Evolutionary conservation across 2,797 vertebrate species (phyloP), one percentile per base, ranked within the genome.

Genomic region (Ciconia nigra): DNA sequence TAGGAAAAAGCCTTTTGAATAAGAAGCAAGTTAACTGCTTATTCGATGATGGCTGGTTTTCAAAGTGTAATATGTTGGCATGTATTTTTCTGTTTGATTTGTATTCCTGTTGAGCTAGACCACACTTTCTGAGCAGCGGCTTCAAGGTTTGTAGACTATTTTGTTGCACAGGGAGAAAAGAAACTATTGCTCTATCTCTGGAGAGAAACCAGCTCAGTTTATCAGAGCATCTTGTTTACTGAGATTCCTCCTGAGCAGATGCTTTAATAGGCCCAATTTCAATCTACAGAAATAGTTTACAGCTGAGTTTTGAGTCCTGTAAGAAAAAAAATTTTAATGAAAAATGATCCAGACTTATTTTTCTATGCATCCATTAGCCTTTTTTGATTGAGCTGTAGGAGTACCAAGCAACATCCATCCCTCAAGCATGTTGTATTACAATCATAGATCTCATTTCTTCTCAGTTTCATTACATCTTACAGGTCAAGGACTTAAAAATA

Each of bases 41-140:
- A 89, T 82, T 47, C 39, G 3, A 6, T 78, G 58, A 87, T 89
- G 52, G 28, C 72, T 83, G 52, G 24, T 94, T 96, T 91, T 95
- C 46, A 47, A 77, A 94, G 46, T 54, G 42, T 39, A 63, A n/a
- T 72, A 65, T 39, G 39, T 83, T 95, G 93, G 76, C 72, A 51
- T 88, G 46, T 73, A 62, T 95, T 95, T 94, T 95, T 86, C 65
- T 59, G 33, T 76, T 72, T 86, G 46, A 91, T 95, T 94, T 96
- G 73, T 87, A 49, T 82, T 92, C 35, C 41, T 94, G 18, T 54
- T 82, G 65, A 89, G 54, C 29, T 42, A 93, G 49, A 83, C 47
- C 59, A 41, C 39, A n/a, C 28, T 95, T 91, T 82, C 78, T 87
- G 55, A 88, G 51, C 35, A 84, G 21, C 2, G 2, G 22, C 71